A percentile compares a stretch with the other conserved stretches of the same genome.
These are phyloP conservation scores for Eubasilissa regina DNA, from an alignment of 1,140 invertebrate genomes.

Conservation along the genomic window DNA sequence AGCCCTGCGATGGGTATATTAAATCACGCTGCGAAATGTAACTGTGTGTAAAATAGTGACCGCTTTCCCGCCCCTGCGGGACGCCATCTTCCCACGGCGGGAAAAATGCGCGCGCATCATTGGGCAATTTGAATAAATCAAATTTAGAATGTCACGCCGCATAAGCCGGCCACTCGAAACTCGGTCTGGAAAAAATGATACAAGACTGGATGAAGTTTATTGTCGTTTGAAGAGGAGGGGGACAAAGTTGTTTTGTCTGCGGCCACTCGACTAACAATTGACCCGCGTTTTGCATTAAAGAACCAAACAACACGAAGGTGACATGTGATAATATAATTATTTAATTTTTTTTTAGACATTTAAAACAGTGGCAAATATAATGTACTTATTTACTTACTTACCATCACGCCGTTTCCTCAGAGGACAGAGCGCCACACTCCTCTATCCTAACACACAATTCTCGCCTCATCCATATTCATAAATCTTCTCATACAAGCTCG, in stretches of 20 bases:
- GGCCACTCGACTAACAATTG: slow-evolving; percentile 46
- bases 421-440: too few species aligned
- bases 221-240: background rate
- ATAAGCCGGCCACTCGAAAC: slow-evolving; percentile 40
- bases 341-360: too few species aligned
- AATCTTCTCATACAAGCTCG: too few species aligned
- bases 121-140: slow-evolving; percentile 51
- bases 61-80: background rate
- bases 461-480: too few species aligned
- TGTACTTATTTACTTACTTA: too few species aligned
- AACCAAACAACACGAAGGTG: background rate
- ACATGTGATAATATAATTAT: background rate
- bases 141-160: slow-evolving; percentile 47
- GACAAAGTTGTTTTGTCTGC: slow-evolving; percentile 44
- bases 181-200: slow-evolving; percentile 33
- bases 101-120: slow-evolving; percentile 27
- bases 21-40: background rate
- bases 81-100: slow-evolving; percentile 47
- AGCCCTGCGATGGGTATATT: background rate
- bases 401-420: too few species aligned
- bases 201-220: slow-evolving; percentile 38
- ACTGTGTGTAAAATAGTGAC: slow-evolving; percentile 19
- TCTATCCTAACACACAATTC: too few species aligned
- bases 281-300: background rate
- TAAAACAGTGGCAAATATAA: too few species aligned